Conservation (phyloP, 2,113 vertebrate genomes). For the Brienomyrus longianalis region DNA sequence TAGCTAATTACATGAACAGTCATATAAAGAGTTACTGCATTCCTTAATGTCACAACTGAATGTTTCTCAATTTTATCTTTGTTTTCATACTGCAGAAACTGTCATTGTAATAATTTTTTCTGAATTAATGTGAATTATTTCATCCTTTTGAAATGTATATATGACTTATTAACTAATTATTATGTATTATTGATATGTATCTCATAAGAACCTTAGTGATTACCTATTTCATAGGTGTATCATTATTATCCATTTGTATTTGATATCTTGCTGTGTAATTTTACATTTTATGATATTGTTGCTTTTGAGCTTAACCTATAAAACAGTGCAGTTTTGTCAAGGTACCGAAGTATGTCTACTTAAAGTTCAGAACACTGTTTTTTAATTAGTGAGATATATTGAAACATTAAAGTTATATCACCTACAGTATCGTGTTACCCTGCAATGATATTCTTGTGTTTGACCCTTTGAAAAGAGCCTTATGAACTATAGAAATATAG, state of each 20-base stretch:
- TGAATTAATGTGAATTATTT: not conserved
- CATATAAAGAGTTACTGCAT: not conserved
- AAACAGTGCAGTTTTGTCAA: not conserved
- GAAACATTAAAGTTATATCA: not conserved
- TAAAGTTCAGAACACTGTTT: not conserved
- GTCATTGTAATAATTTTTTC: not conserved
- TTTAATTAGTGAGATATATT: not conserved
- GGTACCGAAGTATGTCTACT: not conserved
- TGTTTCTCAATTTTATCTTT: not conserved
- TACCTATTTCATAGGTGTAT: not conserved
- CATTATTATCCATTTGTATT: not conserved
- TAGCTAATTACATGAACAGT: not conserved
- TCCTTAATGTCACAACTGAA: not conserved
- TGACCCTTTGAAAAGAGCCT: not conserved
- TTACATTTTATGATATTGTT: not conserved
- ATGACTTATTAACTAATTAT: not conserved
- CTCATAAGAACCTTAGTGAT: not conserved
- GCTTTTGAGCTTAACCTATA: not conserved
- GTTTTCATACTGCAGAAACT: not conserved
- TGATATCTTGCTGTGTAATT: not conserved
- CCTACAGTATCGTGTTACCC: not conserved
- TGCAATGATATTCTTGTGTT: not conserved
- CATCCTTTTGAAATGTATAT: not conserved
- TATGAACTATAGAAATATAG: not conserved
- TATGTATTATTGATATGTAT: not conserved